Conservation (phyloP, 2,797 vertebrate species). For the Odontamblyopus lacepedii region DNA sequence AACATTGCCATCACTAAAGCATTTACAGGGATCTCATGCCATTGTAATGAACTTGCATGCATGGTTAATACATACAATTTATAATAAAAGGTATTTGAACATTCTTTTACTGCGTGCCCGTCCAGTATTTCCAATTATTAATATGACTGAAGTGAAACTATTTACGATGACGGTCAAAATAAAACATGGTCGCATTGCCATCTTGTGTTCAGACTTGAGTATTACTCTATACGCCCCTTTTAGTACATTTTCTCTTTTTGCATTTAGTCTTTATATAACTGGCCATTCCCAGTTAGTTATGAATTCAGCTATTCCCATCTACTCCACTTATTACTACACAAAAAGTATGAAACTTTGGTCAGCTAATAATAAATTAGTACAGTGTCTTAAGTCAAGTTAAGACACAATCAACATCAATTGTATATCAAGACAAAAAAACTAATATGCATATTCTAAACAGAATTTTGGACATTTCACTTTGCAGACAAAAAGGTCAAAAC, state of each 20-base stretch:
- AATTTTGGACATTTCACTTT: neutral
- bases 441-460: too few species aligned
- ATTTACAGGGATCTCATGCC: conserved; percentile 14
- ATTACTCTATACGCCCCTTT: neutral
- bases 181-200: conserved; percentile 56
- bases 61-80: neutral
- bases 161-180: neutral
- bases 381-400: too few species aligned
- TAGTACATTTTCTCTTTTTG: too few species aligned
- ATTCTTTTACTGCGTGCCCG: neutral
- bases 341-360: too few species aligned
- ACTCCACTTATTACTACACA: too few species aligned
- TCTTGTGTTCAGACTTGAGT: conserved; percentile 52
- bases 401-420: too few species aligned
- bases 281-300: too few species aligned
- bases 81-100: neutral
- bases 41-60: neutral
- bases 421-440: too few species aligned
- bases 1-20: neutral
- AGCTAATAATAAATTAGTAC: too few species aligned
- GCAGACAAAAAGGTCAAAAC: neutral
- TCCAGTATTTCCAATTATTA: neutral
- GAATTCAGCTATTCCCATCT: too few species aligned
- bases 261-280: too few species aligned
- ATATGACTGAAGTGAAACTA: neutral